Conservation (phyloP, 30 jellyfish, hydroid and myxozoan species). For the Aurelia coerulea region DNA sequence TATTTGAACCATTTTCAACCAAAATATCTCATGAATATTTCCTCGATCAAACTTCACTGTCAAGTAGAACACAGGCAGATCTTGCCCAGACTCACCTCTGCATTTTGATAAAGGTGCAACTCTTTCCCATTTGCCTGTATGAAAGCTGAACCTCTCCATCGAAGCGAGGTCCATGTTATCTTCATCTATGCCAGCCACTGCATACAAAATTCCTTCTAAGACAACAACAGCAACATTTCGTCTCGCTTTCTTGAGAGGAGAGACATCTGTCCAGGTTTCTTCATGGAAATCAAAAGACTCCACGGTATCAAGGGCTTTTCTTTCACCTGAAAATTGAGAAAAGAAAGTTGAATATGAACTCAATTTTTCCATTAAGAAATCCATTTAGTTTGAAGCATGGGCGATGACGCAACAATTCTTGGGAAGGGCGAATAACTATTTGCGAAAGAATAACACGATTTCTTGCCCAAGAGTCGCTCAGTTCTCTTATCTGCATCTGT, state of each 20-base stretch:
- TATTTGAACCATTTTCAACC: no score
- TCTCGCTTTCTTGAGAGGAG: slow-evolving; percentile 71
- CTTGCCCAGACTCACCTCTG: slow-evolving; percentile 55
- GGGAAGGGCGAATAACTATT: no score
- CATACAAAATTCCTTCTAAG: slow-evolving; percentile 80
- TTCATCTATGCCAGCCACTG: slow-evolving; percentile 70
- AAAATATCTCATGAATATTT: no score
- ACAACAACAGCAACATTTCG: slow-evolving; percentile 71
- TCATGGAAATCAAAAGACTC: slow-evolving; percentile 71
- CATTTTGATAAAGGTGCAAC: slow-evolving; percentile 76
- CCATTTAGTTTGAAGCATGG: no score
- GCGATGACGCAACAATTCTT: no score
- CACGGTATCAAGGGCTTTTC: slow-evolving; percentile 27
- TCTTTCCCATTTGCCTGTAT: slow-evolving; percentile 59
- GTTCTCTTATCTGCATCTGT: no score
- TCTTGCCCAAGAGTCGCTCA: no score
- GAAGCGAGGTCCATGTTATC: slow-evolving; percentile 66
- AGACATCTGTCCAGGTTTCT: slow-evolving; percentile 56
- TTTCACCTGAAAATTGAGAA: not conserved
- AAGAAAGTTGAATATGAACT: no score
- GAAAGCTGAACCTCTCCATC: slow-evolving; percentile 63
- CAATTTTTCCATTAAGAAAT: no score
- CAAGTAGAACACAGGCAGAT: not conserved
- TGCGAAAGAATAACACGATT: no score
- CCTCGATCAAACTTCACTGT: no score